Evolutionary conservation across 2,113 vertebrate species (phyloP), one percentile per base, ranked within the genome.

Genomic region (Emydocephalus ijimae): DNA sequence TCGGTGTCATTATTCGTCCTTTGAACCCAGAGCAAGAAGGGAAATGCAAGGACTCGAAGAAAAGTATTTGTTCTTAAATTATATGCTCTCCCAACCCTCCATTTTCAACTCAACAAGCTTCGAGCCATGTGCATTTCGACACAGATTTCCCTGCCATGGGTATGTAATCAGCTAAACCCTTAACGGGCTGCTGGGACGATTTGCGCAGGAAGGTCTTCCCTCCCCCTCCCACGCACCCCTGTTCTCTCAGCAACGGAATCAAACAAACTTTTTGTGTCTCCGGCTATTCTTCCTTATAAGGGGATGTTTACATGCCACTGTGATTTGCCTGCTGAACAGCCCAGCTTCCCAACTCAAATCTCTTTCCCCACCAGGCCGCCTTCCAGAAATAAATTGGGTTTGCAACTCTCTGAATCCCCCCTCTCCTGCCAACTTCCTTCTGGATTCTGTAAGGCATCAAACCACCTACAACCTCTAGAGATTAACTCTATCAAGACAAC

Each of bases 271-370:
- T 93, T 55, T 86, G 29, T 69, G 56, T 87, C 96, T 21, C 21
- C 4, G 81, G 90, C 95, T 2, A 0, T 93, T 93, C 91, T 94
- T 95, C 96, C 96, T 96, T 96, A 96, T 97, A 95, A 94, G 96
- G 96, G 93, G 89, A 96, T 96, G 95, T 94, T 94, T 0, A 94
- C 89, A 93, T 96, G 94, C 91, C 93, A 95, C 94, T 93, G 95
- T 94, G 94, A 93, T 94, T 94, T 93, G 95, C 93, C 56, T 96
- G 94, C 95, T 14, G n/a, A 57, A 94, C 94, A 69, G 91, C 92
- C 2, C 94, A 50, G 87, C 91, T 7, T 94, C 89, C 94, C 95
- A 93, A 92, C 94, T 54, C 55, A 55, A 52, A 88, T 20, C 24
- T 29, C 2, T 18, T 61, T n/a, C 29, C 15, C 92, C 48, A 89